Evolutionary conservation across 2,113 vertebrate species (phyloP), one percentile per base, ranked within the genome.

Genomic region (Sinocyclocheilus anshuiensis): DNA sequence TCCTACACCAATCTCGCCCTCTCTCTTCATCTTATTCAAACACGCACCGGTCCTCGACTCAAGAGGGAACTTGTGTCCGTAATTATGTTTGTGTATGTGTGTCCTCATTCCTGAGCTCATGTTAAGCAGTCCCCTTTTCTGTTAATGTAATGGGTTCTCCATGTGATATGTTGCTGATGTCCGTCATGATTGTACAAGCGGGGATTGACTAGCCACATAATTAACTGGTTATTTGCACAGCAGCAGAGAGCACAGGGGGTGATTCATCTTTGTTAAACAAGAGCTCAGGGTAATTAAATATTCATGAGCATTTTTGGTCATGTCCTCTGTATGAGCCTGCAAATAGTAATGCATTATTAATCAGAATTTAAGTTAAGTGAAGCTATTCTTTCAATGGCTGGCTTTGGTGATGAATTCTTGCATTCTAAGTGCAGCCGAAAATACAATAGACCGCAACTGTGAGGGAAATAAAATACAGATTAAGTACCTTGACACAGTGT

Each of bases 331-430:
- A 71, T 77, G 45, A 79, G 86, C 77, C 80, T 86, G 33, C 81
- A 84, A 84, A 42, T 20, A 69, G 67, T 16, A 45, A 86, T 89
- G 74, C 77, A 90, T 91, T 84, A 85, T 87, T 87, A 87, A 90
- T 86, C 48, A 29, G 84, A 80, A 45, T 87, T 76, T 82, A 88
- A 86, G 83, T 71, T 86, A 86, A 90, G 65, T 29, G 7, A n/a
- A 48, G 39, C n/a, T 63, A 20, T 85, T 72, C 76, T 22, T 65
- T 57, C 12, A 69, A n/a, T 53, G 63, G 69, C 59, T 53, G 59
- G 59, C n/a, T 50, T 67, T 65, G 42, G 12, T 22, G 6, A 55
- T 36, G 6, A 79, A 39, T 79, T 80, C 77, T 39, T 59, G 59
- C 18, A 65, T 39, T 61, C 59, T 72, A 13, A 81, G 29, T 45